phyloP scores from a whole-genome alignment of 1,140 invertebrate species.

The Nephila pilipes region DNA sequence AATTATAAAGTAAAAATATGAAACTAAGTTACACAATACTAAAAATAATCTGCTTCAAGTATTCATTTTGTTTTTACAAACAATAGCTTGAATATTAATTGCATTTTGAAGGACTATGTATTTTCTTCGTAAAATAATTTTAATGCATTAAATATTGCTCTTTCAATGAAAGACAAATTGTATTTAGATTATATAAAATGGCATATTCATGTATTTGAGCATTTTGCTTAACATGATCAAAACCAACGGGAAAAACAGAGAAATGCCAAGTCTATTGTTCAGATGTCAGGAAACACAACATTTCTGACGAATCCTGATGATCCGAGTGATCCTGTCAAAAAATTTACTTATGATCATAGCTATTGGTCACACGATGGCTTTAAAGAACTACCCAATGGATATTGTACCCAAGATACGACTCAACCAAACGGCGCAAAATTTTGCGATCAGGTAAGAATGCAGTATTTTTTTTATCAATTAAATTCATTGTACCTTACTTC shows the following conservation, averaged over 20 bases:
- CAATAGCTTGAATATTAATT: too few relatives aligned
- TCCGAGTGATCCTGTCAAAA: constrained; percentile 81
- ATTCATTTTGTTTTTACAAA: too few relatives aligned
- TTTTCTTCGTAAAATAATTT: too few relatives aligned
- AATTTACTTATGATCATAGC: constrained; percentile 85
- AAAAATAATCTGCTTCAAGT: too few relatives aligned
- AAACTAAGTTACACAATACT: too few relatives aligned
- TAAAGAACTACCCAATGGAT: constrained; percentile 82
- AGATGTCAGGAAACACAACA: constrained; percentile 84
- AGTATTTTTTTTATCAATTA: not conserved
- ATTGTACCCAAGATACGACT: constrained; percentile 81
- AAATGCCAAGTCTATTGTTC: constrained; percentile 83
- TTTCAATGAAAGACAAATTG: too few relatives aligned
- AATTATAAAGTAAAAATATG: too few relatives aligned
- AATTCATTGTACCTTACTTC: too few relatives aligned
- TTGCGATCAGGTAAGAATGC: constrained; percentile 82
- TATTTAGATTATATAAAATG: too few relatives aligned
- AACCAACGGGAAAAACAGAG: constrained; percentile 84
- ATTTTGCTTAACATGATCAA: constrained; percentile 64
- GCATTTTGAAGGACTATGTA: too few relatives aligned
- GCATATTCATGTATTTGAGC: too few relatives aligned
- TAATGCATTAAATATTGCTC: too few relatives aligned
- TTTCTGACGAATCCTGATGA: constrained; percentile 83
- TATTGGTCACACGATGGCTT: constrained; percentile 87
- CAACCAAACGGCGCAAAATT: constrained; percentile 82